Evolutionary conservation across 1,140 invertebrate genomes (phyloP).

Genomic region (Bombus soroeensis): DNA sequence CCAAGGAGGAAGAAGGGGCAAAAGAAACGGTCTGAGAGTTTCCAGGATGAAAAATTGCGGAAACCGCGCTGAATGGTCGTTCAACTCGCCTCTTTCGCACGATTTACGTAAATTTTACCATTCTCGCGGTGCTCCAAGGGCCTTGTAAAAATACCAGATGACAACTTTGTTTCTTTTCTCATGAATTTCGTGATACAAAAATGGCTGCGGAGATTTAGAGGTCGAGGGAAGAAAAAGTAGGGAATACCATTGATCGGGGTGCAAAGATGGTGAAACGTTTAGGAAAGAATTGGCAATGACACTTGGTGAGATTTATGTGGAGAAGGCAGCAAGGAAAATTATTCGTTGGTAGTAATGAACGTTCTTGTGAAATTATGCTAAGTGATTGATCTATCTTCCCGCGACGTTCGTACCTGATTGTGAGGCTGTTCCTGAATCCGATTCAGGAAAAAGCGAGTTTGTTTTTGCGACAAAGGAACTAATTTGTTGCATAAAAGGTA

Average conservation of each 20-base stretch:
- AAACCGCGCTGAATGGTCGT: conserved; percentile 60
- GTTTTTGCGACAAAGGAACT: background rate
- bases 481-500: background rate
- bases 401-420: background rate
- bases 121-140: background rate
- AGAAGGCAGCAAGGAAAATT: background rate
- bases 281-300: conserved; percentile 24
- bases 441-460: background rate
- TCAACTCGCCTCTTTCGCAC: conserved; percentile 48
- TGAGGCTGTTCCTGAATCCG: background rate
- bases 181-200: background rate
- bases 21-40: conserved; percentile 29
- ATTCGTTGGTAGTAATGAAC: conserved; percentile 34
- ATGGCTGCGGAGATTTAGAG: background rate
- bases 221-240: too few relatives aligned
- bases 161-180: background rate
- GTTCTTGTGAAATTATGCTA: conserved; percentile 34
- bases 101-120: conserved; percentile 15
- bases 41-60: conserved; percentile 65
- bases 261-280: background rate
- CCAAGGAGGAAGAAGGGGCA: background rate
- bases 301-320: conserved; percentile 27
- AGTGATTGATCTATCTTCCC: conserved; percentile 18
- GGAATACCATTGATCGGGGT: background rate
- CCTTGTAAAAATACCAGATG: background rate